Evolutionary conservation across 2,888 invertebrate species (phyloP).

Genomic region (Lordiphosa andalusiaca): DNA sequence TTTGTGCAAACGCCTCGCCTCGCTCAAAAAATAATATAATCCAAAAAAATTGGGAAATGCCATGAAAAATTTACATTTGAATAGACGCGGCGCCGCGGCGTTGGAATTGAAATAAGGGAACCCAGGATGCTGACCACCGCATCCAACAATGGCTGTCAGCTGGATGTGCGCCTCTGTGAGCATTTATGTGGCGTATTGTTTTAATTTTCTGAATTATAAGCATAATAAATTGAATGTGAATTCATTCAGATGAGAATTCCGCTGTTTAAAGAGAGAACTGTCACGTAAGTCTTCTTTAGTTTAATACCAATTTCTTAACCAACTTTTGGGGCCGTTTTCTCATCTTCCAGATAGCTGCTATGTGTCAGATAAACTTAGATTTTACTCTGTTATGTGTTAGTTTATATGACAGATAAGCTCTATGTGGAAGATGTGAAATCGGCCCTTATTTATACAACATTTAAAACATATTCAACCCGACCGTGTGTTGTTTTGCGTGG

Average conservation of each 20-base stretch:
- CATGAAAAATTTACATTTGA: conserved; percentile 74
- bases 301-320: too few relatives aligned
- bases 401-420: too few relatives aligned
- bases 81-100: conserved; percentile 46
- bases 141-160: conserved; percentile 56
- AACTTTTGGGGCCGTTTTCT: too few relatives aligned
- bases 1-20: conserved; percentile 52
- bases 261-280: too few relatives aligned
- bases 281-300: too few relatives aligned
- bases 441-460: conserved; percentile 8
- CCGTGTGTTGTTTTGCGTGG: conserved; percentile 13
- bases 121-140: conserved; percentile 36
- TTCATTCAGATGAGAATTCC: conserved; percentile 8
- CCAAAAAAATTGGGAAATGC: conserved; percentile 35
- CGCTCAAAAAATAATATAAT: conserved; percentile 33
- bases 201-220: conserved; percentile 60
- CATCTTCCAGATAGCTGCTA: too few relatives aligned
- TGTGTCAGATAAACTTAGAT: too few relatives aligned
- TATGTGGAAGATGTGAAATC: too few relatives aligned
- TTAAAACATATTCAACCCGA: conserved; percentile 17
- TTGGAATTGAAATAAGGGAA: conserved; percentile 4
- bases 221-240: conserved; percentile 37
- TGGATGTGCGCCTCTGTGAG: conserved; percentile 68
- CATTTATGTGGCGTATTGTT: conserved; percentile 74
- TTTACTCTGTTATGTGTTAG: too few relatives aligned